Evolutionary conservation across 2,797 vertebrate species (phyloP).

Genomic region (Leuciscus waleckii): DNA sequence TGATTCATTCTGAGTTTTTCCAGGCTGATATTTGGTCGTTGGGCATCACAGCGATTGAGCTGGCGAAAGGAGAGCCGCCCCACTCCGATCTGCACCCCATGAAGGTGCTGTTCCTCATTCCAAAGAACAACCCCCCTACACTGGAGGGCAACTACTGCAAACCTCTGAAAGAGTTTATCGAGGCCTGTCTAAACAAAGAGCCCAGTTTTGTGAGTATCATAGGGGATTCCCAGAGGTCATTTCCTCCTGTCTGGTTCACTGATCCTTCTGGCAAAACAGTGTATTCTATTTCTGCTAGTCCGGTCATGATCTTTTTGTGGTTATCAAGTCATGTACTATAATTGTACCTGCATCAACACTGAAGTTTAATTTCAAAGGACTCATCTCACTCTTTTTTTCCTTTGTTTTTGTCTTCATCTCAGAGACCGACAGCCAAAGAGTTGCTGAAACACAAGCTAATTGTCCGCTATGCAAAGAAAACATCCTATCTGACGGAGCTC

Average conservation of each 20-base stretch:
- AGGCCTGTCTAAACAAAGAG: constrained; percentile 98
- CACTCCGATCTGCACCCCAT: constrained; percentile 97
- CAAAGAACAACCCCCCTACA: constrained; percentile 97
- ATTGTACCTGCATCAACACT: background rate
- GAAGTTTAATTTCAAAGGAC: background rate
- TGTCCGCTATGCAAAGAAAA: constrained; percentile 94
- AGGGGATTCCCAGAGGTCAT: background rate
- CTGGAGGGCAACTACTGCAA: constrained; percentile 97
- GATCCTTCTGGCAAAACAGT: background rate
- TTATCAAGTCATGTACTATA: background rate
- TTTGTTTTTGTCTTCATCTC: constrained; percentile 39
- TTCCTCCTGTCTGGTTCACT: background rate
- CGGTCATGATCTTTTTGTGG: background rate
- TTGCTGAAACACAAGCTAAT: constrained; percentile 98
- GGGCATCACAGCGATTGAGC: constrained; percentile 96
- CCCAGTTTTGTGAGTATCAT: constrained; percentile 91
- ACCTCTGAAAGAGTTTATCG: constrained; percentile 96
- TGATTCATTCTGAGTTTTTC: background rate
- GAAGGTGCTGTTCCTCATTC: constrained; percentile 98
- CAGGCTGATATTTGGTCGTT: constrained; percentile 99
- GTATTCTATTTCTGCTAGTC: constrained; percentile 1
- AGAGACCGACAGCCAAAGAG: constrained; percentile 98
- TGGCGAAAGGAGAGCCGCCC: constrained; percentile 95
- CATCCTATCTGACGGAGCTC: constrained; percentile 96
- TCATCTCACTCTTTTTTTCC: background rate